Conservation (phyloP, 2,797 vertebrate genomes). For the Taeniopygia guttata region DNA sequence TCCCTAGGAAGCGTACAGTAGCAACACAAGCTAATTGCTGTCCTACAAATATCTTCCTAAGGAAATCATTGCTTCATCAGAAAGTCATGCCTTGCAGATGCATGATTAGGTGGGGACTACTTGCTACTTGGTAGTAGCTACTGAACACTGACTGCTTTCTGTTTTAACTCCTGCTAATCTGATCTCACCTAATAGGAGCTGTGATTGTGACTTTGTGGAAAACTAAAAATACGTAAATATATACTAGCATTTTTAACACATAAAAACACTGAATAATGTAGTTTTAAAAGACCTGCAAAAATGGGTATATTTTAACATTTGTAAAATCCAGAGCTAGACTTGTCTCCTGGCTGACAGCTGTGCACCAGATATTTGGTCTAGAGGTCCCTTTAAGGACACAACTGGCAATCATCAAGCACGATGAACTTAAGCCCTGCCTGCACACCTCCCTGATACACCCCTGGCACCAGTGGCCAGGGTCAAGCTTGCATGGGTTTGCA, state of each 20-base stretch:
- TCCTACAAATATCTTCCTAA: background rate
- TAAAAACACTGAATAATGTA: background rate
- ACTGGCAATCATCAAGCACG: background rate
- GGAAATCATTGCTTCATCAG: background rate
- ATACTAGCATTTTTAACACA: background rate
- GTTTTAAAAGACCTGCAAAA: background rate
- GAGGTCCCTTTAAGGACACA: background rate
- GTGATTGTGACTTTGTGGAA: background rate
- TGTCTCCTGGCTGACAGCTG: background rate
- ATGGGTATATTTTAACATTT: background rate
- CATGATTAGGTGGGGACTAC: background rate
- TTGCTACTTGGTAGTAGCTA: background rate
- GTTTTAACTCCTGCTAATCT: background rate
- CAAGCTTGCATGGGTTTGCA: background rate
- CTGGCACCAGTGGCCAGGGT: accelerated
- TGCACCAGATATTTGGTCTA: background rate
- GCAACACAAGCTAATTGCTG: background rate
- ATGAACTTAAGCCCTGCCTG: background rate
- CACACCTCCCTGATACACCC: background rate
- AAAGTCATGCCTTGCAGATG: background rate
- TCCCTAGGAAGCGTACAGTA: background rate
- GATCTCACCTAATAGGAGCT: background rate
- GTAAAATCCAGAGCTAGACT: background rate
- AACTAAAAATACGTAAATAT: background rate
- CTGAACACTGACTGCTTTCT: background rate